Evolutionary conservation across 2,888 invertebrate genomes (phyloP).

Genomic region (Pharmacophagus antenor): DNA sequence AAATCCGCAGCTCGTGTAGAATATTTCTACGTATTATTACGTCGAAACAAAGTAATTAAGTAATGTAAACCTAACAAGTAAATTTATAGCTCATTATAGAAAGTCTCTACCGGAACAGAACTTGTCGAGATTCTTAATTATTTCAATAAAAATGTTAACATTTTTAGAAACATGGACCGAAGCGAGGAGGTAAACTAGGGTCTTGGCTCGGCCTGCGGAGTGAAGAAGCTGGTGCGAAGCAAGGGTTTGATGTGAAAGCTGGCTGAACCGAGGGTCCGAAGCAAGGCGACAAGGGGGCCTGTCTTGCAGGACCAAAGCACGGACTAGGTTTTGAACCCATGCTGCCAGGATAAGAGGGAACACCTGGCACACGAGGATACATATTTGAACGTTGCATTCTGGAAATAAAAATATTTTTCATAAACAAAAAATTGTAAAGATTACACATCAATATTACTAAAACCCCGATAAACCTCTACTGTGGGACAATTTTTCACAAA

Average conservation of each 20-base stretch:
- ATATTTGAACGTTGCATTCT: constrained; percentile 63
- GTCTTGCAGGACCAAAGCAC: constrained; percentile 41
- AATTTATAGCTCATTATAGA: background rate
- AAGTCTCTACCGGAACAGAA: background rate
- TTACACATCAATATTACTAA: background rate
- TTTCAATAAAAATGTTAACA: constrained; percentile 6
- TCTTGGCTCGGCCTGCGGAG: constrained; percentile 39
- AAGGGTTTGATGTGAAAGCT: constrained; percentile 41
- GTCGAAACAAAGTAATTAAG: too few species aligned
- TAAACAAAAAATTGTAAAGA: background rate
- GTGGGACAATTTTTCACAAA: too few species aligned
- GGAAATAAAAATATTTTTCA: constrained; percentile 31
- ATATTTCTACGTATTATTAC: background rate
- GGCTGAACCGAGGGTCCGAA: constrained; percentile 32
- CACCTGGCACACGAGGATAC: constrained; percentile 31
- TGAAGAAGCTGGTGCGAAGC: constrained; percentile 53
- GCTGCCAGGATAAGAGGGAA: constrained; percentile 21
- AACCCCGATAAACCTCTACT: background rate
- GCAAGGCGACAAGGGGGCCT: constrained; percentile 35
- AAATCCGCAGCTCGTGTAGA: background rate
- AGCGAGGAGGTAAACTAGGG: constrained; percentile 28
- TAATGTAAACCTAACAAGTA: background rate
- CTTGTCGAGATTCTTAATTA: constrained; percentile 44
- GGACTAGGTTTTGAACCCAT: constrained; percentile 40
- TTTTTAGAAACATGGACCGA: constrained; percentile 38